Evolutionary conservation across 2,888 invertebrate species (phyloP).

Genomic region (Acanthopleura granulata): DNA sequence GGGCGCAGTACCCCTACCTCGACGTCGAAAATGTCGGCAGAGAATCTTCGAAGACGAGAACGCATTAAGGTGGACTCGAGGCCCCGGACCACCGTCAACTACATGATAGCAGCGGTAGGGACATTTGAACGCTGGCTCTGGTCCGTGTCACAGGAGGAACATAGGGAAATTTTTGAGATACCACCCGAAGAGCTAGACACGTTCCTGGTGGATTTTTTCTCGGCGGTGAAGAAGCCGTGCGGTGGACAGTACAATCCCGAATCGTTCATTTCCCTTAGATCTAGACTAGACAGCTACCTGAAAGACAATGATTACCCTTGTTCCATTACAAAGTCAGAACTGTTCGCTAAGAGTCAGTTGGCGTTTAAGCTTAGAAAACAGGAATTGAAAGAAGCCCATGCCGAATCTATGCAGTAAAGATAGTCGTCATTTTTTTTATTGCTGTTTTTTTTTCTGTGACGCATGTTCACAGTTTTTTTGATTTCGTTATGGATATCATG

Average conservation of each 20-base stretch:
- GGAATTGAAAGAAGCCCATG: conserved; percentile 7
- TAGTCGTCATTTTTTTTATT: too few relatives aligned
- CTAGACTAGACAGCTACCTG: conserved; percentile 13
- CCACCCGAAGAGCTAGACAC: conserved; percentile 6
- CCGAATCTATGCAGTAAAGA: not conserved
- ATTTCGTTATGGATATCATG: too few relatives aligned
- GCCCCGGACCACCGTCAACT: conserved; percentile 11
- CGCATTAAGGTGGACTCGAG: not conserved
- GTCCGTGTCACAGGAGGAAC: not conserved
- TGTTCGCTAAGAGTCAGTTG: conserved; percentile 3
- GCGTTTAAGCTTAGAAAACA: conserved; percentile 7
- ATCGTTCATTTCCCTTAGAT: conserved; percentile 8
- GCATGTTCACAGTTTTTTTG: too few relatives aligned
- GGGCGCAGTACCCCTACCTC: not conserved
- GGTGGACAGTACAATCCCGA: conserved; percentile 14
- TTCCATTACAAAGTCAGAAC: conserved; percentile 10
- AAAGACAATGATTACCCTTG: conserved; percentile 12
- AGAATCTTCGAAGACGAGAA: not conserved
- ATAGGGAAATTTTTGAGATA: not conserved
- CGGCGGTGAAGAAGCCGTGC: not conserved
- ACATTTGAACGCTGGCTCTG: conserved; percentile 12
- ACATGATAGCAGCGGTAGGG: conserved; percentile 15
- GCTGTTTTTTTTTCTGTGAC: too few relatives aligned
- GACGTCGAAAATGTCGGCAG: conserved; percentile 10
- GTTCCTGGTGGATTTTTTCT: not conserved